These are phyloP conservation scores for Embiotoca jacksoni DNA, from an alignment of 2,113 vertebrate species.

Conservation along the genomic window DNA sequence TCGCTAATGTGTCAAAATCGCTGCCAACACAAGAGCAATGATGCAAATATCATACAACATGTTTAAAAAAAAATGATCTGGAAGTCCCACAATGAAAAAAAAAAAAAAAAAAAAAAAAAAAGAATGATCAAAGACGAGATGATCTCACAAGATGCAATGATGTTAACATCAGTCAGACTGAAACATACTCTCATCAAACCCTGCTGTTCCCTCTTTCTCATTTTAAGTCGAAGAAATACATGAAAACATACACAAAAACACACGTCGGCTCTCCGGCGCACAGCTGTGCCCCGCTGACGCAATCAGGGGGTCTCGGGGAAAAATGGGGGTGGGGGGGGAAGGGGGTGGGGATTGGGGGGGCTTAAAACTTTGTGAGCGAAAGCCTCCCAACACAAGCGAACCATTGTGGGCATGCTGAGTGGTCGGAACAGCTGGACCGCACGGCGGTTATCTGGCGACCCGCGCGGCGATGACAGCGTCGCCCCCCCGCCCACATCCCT, in stretches of 20 bases:
- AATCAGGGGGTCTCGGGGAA: conserved; percentile 40
- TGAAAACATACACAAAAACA: neutral
- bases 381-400: conserved; percentile 50
- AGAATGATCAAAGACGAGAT: no score
- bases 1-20: conserved; percentile 9
- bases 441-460: conserved; percentile 54
- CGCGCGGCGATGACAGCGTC: conserved; percentile 68
- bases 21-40: neutral
- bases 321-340: no score
- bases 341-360: neutral
- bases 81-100: neutral
- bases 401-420: conserved; percentile 71
- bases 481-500: neutral
- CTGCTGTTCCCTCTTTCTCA: no score
- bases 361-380: conserved; percentile 51
- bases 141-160: no score
- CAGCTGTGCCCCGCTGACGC: conserved; percentile 67
- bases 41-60: conserved; percentile 1
- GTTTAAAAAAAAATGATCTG: neutral
- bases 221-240: no score
- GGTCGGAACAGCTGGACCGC: conserved; percentile 73
- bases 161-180: no score
- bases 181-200: no score
- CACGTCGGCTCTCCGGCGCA: conserved; percentile 22
- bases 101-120: no score